Conservation (phyloP, 2,113 vertebrate species). For the Semicossyphus pulcher region DNA sequence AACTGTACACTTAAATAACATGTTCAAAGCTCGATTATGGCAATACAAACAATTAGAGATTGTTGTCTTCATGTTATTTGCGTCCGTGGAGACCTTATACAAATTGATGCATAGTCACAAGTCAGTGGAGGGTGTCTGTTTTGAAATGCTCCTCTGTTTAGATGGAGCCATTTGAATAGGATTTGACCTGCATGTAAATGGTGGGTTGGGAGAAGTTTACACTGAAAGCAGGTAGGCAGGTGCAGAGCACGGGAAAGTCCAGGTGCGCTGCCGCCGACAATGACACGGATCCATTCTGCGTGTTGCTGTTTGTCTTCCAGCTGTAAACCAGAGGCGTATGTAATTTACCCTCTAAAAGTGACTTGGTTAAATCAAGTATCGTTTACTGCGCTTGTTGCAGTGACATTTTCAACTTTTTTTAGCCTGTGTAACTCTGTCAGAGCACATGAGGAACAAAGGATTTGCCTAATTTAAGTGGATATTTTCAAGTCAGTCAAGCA, state of each 20-base stretch:
- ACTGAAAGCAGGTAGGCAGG: slow-evolving; percentile 73
- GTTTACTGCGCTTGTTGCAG: not conserved
- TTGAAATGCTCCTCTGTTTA: slow-evolving; percentile 73
- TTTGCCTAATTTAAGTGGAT: slow-evolving; percentile 81
- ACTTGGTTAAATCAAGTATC: slow-evolving; percentile 17
- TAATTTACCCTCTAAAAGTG: not conserved
- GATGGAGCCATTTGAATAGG: slow-evolving; percentile 83
- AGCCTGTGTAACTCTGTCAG: slow-evolving; percentile 8
- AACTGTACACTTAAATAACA: slow-evolving; percentile 3
- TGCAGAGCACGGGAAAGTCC: slow-evolving; percentile 63
- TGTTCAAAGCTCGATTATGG: slow-evolving; percentile 7
- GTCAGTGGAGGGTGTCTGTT: slow-evolving; percentile 69
- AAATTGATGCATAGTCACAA: slow-evolving; percentile 67
- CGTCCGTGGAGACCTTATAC: slow-evolving; percentile 63
- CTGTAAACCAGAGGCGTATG: slow-evolving; percentile 17
- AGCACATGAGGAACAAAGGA: slow-evolving; percentile 58
- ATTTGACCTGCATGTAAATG: slow-evolving; percentile 84
- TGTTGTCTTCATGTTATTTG: slow-evolving; percentile 61
- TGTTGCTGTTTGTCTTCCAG: slow-evolving; percentile 36
- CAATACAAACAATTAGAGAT: slow-evolving; percentile 37
- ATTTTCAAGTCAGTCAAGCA: slow-evolving; percentile 75
- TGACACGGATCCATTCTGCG: slow-evolving; percentile 37
- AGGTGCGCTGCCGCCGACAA: slow-evolving; percentile 65
- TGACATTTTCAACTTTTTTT: slow-evolving; percentile 8
- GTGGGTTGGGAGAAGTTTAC: slow-evolving; percentile 58